Evolutionary conservation across 2,888 invertebrate species (phyloP).

Genomic region (Athalia circularis): DNA sequence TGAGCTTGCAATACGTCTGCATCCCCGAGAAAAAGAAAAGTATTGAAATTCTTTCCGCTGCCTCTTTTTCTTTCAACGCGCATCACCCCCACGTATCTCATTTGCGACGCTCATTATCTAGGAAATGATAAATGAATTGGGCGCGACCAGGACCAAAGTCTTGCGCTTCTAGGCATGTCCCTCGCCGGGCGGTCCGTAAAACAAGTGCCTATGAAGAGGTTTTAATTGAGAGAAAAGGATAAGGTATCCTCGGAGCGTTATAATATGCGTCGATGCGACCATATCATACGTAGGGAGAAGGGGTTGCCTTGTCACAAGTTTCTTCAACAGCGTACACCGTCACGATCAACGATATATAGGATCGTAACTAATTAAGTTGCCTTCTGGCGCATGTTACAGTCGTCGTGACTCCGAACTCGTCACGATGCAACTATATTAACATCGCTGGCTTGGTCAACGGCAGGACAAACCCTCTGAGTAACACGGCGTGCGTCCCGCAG

Average conservation of each 20-base stretch:
- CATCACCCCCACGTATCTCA: constrained; percentile 35
- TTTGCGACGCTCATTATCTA: constrained; percentile 42
- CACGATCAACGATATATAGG: constrained; percentile 36
- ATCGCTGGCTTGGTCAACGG: constrained; percentile 16
- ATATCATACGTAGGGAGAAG: not conserved
- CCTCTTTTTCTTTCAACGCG: constrained; percentile 12
- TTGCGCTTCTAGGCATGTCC: constrained; percentile 29
- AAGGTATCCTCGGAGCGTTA: constrained; percentile 35
- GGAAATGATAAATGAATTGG: constrained; percentile 37
- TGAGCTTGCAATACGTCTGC: not conserved
- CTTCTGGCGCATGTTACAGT: not conserved
- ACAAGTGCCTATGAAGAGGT: constrained; percentile 24
- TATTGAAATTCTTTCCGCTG: not conserved
- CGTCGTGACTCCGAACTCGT: constrained; percentile 41
- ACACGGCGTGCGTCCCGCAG: constrained; percentile 21
- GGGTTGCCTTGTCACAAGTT: constrained; percentile 26
- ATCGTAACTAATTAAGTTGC: constrained; percentile 40
- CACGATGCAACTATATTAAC: constrained; percentile 24
- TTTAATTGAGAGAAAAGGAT: constrained; percentile 42
- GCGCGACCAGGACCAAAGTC: constrained; percentile 26
- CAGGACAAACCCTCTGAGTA: not conserved
- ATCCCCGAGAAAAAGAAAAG: not conserved
- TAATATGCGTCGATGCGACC: constrained; percentile 37
- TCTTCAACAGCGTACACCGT: not conserved
- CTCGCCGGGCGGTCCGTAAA: constrained; percentile 41